Percentiles rank a stretch among this genome's conserved stretches.
phyloP scores from a whole-genome alignment of 2,888 invertebrate genomes.

The Nomada fucata region DNA sequence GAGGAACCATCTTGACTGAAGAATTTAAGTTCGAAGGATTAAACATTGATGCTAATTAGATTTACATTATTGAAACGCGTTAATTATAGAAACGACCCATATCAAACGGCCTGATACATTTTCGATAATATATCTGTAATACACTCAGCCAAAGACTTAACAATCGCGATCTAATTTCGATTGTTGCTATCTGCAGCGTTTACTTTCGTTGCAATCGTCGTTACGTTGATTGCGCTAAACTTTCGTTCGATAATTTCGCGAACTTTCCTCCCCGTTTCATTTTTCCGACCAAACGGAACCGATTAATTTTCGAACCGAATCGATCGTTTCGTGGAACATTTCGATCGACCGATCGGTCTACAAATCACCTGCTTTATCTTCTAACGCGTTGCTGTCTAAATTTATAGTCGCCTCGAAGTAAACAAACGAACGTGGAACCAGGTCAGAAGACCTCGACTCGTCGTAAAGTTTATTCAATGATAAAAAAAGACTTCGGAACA shows the following conservation, averaged over 20 bases:
- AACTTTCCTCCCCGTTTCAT: too few species aligned
- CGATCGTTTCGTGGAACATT: background rate
- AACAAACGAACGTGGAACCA: constrained; percentile 4
- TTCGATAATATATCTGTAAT: too few species aligned
- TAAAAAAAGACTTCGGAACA: background rate
- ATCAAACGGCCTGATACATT: too few species aligned
- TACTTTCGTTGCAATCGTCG: background rate
- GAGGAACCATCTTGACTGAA: background rate
- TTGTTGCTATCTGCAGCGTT: too few species aligned
- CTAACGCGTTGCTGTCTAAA: background rate
- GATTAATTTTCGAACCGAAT: constrained; percentile 36
- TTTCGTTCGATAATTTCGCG: too few species aligned
- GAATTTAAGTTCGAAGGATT: background rate
- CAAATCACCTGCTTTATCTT: background rate
- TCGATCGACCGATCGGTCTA: background rate
- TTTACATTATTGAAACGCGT: background rate
- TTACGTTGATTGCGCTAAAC: too few species aligned
- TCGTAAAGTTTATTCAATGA: background rate
- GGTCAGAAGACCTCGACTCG: constrained; percentile 4
- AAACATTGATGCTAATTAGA: background rate
- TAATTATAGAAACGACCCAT: too few species aligned
- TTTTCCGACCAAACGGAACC: constrained; percentile 1
- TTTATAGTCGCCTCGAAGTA: background rate
- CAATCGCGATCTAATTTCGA: too few species aligned
- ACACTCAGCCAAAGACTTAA: too few species aligned